Evolutionary conservation across 2,888 invertebrate genomes (phyloP).

Genomic region (Kryphioiulus occultus): DNA sequence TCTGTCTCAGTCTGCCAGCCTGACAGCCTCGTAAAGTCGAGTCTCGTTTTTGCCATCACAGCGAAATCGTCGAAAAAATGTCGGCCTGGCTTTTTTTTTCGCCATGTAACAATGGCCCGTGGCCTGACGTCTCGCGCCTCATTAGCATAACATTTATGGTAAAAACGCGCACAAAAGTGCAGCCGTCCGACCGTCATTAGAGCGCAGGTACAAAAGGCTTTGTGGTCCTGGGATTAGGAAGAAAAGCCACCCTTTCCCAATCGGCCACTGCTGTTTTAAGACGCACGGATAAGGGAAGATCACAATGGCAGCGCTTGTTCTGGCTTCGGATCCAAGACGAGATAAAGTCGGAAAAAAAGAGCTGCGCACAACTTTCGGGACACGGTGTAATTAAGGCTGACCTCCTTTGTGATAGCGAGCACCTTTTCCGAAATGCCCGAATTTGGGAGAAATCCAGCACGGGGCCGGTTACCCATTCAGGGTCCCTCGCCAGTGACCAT

Average conservation of each 20-base stretch:
- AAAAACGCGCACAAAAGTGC: not conserved
- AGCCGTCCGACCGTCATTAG: not conserved
- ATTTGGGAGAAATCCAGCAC: not conserved
- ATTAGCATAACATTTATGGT: slow-evolving; percentile 26
- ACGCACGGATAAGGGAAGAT: not conserved
- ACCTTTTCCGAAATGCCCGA: not conserved
- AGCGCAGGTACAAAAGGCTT: slow-evolving; percentile 24
- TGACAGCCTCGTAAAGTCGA: not conserved
- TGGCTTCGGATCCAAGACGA: not conserved
- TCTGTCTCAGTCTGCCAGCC: too few species aligned
- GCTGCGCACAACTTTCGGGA: not conserved
- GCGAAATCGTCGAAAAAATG: not conserved
- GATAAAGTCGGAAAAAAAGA: not conserved
- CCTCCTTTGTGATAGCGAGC: not conserved
- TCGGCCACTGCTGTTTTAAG: slow-evolving; percentile 4
- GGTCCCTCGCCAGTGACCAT: not conserved
- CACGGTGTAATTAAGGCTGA: not conserved
- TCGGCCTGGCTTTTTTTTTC: not conserved
- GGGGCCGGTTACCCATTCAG: not conserved
- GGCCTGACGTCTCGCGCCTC: not conserved
- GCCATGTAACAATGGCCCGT: slow-evolving; percentile 36
- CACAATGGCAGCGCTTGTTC: slow-evolving; percentile 21
- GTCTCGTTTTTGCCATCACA: not conserved
- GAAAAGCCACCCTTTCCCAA: not conserved
- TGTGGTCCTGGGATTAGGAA: too few species aligned